Evolutionary conservation across 2,113 vertebrate genomes (phyloP).

Genomic region (Psittacus erithacus): DNA sequence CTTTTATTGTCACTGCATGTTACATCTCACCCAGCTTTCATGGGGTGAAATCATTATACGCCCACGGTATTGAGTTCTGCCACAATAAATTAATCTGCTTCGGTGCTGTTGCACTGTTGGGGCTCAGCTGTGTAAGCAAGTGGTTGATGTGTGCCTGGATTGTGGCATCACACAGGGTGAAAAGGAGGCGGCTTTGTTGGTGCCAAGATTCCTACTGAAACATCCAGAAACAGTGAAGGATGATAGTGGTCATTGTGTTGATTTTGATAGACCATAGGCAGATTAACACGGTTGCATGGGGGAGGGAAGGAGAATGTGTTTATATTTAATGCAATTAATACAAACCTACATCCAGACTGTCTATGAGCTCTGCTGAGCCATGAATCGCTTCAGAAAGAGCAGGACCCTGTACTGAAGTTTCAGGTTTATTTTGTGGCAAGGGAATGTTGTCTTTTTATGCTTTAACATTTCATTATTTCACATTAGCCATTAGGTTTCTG

Average conservation of each 20-base stretch:
- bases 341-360: background rate
- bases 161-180: background rate
- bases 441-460: background rate
- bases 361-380: background rate
- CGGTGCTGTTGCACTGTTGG: background rate
- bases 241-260: background rate
- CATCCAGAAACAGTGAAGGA: background rate
- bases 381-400: background rate
- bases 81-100: conserved; percentile 26
- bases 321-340: background rate
- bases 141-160: background rate
- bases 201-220: background rate
- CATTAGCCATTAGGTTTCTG: background rate
- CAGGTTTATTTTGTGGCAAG: background rate
- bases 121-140: conserved; percentile 28
- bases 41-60: background rate
- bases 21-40: conserved; percentile 18
- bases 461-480: background rate
- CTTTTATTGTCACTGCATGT: background rate
- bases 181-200: background rate
- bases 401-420: rapidly evolving
- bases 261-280: background rate
- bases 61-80: conserved; percentile 8
- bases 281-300: background rate
- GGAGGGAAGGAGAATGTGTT: background rate